Evolutionary conservation across 1,140 invertebrate genomes (phyloP), one percentile per base, ranked within the genome.

Genomic region (Polypedilum pembai): DNA sequence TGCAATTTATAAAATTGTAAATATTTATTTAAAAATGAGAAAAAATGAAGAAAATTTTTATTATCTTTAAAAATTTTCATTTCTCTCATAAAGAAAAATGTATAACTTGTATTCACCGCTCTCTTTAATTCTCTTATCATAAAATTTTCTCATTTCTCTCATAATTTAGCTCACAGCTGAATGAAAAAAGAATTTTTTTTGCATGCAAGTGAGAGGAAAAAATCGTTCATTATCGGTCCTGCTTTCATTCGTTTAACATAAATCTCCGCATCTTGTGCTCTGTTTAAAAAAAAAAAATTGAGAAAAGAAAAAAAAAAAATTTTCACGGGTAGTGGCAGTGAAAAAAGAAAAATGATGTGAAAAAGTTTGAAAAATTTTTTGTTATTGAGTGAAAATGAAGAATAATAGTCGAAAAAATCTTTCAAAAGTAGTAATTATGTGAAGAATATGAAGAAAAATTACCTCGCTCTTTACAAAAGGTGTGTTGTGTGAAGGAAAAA

Each of bases 191-290:
- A 56, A n/a, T 12, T 4, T n/a, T n/a, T 4, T 56, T 15, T 56
- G 12, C 15, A n/a, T 33, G 8, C 45, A 56, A 56, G 45, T n/a
- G 10, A n/a, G 17, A 56, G n/a, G n/a, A 45, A 45, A 45, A 56
- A 56, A 69, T 69, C 65, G 65, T 69, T 69, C 65, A 69, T 69
- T 69, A 69, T 69, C 20, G 20, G 65, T 69, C 18, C 65, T 69
- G 65, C 65, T 69, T 69, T 69, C 65, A 20, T 8, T 69, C 65
- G 65, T 18, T 21, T 21, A 69, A 69, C 65, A 69, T 69, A 69
- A 69, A 69, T 69, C 65, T 69, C 65, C 17, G 17, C 65, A 21
- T 69, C 65, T 33, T 8, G 65, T 69, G 65, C 18, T 18, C 12
- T 56, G 65, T 69, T 69, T 18, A 20, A 33, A 33, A 33, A 33